phyloP scores from a whole-genome alignment of 2,797 vertebrate genomes.

The Lepidocolaptes lacrymiger region DNA sequence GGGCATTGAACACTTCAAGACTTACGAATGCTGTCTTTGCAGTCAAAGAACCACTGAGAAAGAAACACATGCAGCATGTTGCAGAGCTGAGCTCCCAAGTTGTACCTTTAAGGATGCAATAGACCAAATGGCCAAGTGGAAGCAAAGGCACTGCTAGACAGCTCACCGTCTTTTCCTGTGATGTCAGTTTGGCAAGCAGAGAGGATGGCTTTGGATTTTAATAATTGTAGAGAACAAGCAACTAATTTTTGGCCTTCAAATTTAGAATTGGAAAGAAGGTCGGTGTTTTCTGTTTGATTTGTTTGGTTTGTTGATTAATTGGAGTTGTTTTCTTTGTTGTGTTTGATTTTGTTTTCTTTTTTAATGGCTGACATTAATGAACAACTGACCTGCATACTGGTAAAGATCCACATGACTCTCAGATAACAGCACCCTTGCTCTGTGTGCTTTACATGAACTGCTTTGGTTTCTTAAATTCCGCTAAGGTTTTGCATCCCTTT shows the following conservation, averaged over 20 bases:
- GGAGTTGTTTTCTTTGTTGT: neutral
- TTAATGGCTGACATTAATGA: neutral
- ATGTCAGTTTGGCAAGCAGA: neutral
- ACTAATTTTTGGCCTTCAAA: neutral
- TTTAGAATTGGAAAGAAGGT: neutral
- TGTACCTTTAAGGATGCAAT: neutral
- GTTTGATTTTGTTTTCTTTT: neutral
- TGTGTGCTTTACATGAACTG: neutral
- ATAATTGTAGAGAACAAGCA: neutral
- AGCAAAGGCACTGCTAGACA: neutral
- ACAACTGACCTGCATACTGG: neutral
- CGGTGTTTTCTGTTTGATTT: neutral
- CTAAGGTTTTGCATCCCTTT: neutral
- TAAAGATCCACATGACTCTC: neutral
- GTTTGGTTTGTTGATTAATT: neutral
- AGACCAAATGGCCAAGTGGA: neutral
- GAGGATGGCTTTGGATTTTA: neutral
- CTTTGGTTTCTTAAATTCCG: neutral
- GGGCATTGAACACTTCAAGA: neutral
- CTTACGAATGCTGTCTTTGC: neutral
- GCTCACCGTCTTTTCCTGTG: neutral
- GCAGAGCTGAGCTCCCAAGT: neutral
- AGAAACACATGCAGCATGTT: neutral
- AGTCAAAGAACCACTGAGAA: neutral
- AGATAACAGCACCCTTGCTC: neutral